phyloP scores from a whole-genome alignment of 2,888 invertebrate genomes.

The Hypercompe scribonia region DNA sequence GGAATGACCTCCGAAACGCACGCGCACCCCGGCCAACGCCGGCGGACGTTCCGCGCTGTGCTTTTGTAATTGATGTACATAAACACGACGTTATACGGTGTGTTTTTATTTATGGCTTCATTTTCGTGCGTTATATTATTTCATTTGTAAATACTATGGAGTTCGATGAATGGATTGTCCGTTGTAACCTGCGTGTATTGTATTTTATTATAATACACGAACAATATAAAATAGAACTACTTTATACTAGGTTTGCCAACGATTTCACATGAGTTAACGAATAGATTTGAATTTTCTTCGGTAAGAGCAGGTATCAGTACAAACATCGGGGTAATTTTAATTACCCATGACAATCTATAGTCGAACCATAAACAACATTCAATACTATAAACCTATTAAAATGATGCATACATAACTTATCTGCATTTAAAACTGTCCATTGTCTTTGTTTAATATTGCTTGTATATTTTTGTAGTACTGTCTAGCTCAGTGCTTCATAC shows the following conservation, averaged over 20 bases:
- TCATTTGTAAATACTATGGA: constrained; percentile 14
- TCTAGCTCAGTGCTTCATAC: background rate
- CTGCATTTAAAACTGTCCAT: too few species aligned
- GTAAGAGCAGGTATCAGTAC: too few species aligned
- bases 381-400: too few species aligned
- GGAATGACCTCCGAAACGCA: constrained; percentile 76
- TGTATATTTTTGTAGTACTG: background rate
- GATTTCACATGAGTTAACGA: too few species aligned
- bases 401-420: background rate
- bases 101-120: constrained; percentile 29
- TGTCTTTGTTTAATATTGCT: background rate
- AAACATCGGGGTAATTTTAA: background rate
- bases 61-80: constrained; percentile 85
- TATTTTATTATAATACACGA: background rate
- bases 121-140: background rate
- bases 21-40: constrained; percentile 33
- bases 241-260: too few species aligned
- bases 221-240: too few species aligned
- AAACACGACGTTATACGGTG: constrained; percentile 73
- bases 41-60: constrained; percentile 79
- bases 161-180: background rate
- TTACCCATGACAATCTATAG: background rate
- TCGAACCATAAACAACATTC: background rate
- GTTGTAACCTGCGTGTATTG: background rate
- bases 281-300: background rate